Evolutionary conservation across 2,113 vertebrate genomes (phyloP), one percentile per base, ranked within the genome.

Genomic region (Illadopsis cleaveri): DNA sequence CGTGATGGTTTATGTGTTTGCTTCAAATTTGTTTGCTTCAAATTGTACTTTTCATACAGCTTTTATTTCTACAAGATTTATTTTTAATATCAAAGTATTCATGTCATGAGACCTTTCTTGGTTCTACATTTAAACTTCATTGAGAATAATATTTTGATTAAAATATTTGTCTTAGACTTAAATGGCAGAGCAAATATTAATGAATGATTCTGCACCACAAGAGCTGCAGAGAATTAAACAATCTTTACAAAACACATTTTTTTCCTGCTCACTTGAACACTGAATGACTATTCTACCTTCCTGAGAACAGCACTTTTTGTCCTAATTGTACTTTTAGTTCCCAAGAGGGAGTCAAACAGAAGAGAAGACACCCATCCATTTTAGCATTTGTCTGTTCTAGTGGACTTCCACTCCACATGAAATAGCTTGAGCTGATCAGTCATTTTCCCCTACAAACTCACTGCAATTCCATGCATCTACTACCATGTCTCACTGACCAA

Each of bases 81-180:
- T 69, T 80, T 94, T 91, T 81, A 90, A 66, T 83, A 66, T 37
- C 38, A 82, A 90, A 51, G 5, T 2, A 53, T 78, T 92, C 47
- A 37, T 72, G 27, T 47, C 38, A 80, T n/a, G 12, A 90, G 24
- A 77, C 37, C 24, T 76, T 50, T 27, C n/a, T 82, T 69, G 35
- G 10, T 20, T 80, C 70, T 62, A 20, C 82, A 53, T 77, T 94
- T 94, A 87, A 76, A 61, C 42, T 87, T 45, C 33, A 82, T 12
- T 60, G 30, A 95, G 38, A 73, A 38, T 57, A 87, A 69, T 82
- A 82, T 87, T 87, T 76, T 0, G 0, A 60, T 87, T 80, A 91
- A 95, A 78, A 77, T 94, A 90, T 86, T 94, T 95, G 21, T 91
- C 70, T 86, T 80, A 66, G 38, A 30, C 19, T 61, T 88, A 80